Base-by-base conservation (phyloP, 2,888 invertebrate species). In the Nomada lathburiana region DNA sequence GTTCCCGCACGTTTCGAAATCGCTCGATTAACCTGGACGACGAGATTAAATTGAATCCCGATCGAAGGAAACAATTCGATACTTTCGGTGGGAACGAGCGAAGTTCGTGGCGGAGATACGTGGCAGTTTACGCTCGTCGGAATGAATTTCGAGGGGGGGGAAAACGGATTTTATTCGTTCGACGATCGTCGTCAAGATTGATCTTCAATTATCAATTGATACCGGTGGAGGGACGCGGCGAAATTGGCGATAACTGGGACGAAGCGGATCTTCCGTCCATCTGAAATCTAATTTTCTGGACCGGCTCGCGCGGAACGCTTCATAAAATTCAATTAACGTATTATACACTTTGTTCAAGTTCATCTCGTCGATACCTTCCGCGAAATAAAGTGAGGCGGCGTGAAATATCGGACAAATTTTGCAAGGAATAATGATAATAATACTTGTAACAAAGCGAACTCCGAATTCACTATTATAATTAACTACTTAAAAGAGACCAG, bases 141-240 rank as follows among this genome's bases (percentile, higher is more conserved):
- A 76, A 82, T 18, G 76, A 82, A 73, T 76, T 2, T 26, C 26
- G 26, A 26, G 26, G 26, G 26, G 2, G 2, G 26, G 1, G n/a
- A n/a, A 26, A 26, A 26, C 26, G 26, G 26, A 26, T 26, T 65
- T 69, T 72, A 59, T 72, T 63, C 63, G 42, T 69, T 65, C 68
- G 10, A 5, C 44, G 63, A 59, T 80, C 64, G 80, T 64, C 76
- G 70, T 55, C 53, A 68, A 74, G 86, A 83, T 89, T 88, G 87
- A 86, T 89, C 85, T 86, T 80, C 89, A 89, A 89, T 89, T 88
- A 89, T 85, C 85, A 50, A 57, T 29, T 76, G 75, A 86, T 86
- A 82, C 75, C 64, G 62, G 72, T 42, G n/a, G 47, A 16, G 18
- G 44, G 42, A 20, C 47, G 2, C 9, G n/a, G 29, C 16, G 71